Evolutionary conservation across 2,888 invertebrate species (phyloP), one percentile per base, ranked within the genome.

Genomic region (Pseudoips prasinana): DNA sequence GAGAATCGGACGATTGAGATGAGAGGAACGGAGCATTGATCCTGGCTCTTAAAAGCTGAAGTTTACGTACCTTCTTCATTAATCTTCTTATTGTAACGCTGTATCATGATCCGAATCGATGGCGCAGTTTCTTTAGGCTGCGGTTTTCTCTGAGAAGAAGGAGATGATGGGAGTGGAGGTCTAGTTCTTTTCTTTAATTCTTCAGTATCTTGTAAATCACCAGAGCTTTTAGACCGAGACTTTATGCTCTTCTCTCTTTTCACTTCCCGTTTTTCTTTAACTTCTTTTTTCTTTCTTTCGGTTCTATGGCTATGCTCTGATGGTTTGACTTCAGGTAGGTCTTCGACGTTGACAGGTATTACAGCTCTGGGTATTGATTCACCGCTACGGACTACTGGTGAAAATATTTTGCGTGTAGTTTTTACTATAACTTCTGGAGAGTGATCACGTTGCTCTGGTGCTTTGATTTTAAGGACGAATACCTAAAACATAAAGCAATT

Each of bases 401-500:
- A 94, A 46, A 95, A 95, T 51, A 95, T 91, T 81, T 94, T 95
- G 33, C 94, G 90, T 23, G 94, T 95, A 0, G 95, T 95, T 73
- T 94, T 95, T 0, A 95, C 94, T 47, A 95, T 94, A 0, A 95
- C 91, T 65, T 93, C 94, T 25, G 90, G 89, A 0, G 84, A 83
- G n/a, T 74, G 67, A 14, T 83, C 75, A 2, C 78, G 65, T 8
- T 61, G 70, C 25, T 82, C 85, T 24, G 86, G 74, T 25, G 89
- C 74, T 63, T 82, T 84, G 5, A 89, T 49, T 59, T 88, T 87
- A 0, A 88, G 58, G 5, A 88, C 82, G 32, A 78, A 88, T 0
- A 88, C 74, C 88, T 87, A 47, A 2, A 72, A 37, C 40, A 7
- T 9, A 3, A 9, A n/a, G n/a, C n/a, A n/a, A n/a, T n/a, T n/a